A percentile compares a stretch with the other conserved stretches of the same genome.
These are phyloP conservation scores for Astropecten irregularis DNA, from an alignment of 53 echinoderm and acorn worm species.

Conservation along the genomic window DNA sequence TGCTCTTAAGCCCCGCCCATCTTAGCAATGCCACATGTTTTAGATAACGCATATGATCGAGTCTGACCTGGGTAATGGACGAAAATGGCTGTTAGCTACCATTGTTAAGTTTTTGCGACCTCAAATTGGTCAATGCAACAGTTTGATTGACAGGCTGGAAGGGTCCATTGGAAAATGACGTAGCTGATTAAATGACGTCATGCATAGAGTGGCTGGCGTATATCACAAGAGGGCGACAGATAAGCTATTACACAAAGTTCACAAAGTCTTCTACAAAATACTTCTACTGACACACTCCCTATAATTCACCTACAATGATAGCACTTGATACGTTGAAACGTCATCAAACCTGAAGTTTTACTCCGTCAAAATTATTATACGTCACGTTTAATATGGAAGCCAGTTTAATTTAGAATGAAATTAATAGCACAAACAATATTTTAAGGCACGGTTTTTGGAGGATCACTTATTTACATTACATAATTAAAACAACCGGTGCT, in stretches of 20 bases:
- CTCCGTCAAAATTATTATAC: background rate
- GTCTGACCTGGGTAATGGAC: too few relatives aligned
- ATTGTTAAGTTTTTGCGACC: too few relatives aligned
- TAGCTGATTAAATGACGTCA: too few relatives aligned
- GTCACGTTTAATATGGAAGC: constrained; percentile 37
- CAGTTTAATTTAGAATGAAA: background rate
- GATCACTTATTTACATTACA: background rate
- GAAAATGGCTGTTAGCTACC: too few relatives aligned
- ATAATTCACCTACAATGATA: background rate
- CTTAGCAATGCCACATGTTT: too few relatives aligned
- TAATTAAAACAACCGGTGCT: background rate
- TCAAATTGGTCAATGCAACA: too few relatives aligned
- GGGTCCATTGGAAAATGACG: too few relatives aligned
- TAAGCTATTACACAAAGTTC: background rate
- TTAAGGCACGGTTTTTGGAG: constrained; percentile 14
- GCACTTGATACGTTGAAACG: background rate
- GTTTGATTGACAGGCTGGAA: too few relatives aligned
- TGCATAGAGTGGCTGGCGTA: background rate
- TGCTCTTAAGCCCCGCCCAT: too few relatives aligned
- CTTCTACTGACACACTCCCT: background rate
- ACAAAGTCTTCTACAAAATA: background rate
- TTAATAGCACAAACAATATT: constrained; percentile 28
- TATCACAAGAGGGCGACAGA: background rate
- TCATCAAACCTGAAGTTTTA: background rate
- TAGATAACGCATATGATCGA: too few relatives aligned